These are phyloP conservation scores for Catocala sponsa DNA, from an alignment of 2,888 invertebrate genomes.

Conservation along the genomic window DNA sequence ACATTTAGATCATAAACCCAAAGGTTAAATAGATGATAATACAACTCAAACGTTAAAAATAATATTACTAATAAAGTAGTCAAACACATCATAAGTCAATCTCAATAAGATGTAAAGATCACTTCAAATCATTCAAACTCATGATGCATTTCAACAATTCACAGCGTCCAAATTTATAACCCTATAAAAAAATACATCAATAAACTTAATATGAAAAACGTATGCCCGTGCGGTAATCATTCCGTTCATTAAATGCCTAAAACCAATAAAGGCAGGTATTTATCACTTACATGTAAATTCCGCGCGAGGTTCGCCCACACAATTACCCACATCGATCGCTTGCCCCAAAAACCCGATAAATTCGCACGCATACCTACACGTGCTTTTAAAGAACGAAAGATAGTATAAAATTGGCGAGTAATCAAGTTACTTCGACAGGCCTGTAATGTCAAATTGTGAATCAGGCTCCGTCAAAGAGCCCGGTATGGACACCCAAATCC, in stretches of 20 bases:
- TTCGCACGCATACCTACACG: slow-evolving; percentile 34
- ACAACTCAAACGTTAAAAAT: too few relatives aligned
- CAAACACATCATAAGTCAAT: too few relatives aligned
- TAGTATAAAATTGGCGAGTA: slow-evolving; percentile 76
- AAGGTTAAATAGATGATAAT: too few relatives aligned
- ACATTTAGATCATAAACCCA: too few relatives aligned
- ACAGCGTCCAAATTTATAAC: not conserved
- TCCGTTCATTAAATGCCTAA: slow-evolving; percentile 16
- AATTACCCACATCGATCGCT: slow-evolving; percentile 22
- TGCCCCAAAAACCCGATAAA: slow-evolving; percentile 38
- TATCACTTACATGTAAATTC: slow-evolving; percentile 22
- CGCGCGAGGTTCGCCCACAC: slow-evolving; percentile 14
- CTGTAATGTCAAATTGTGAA: slow-evolving; percentile 80
- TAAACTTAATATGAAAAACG: not conserved
- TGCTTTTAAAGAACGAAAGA: slow-evolving; percentile 54
- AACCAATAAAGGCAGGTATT: slow-evolving; percentile 18
- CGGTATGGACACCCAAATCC: slow-evolving; percentile 77
- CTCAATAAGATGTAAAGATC: too few relatives aligned
- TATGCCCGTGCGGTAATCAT: slow-evolving; percentile 9
- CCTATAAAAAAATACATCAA: too few relatives aligned
- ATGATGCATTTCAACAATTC: not conserved
- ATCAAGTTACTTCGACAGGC: slow-evolving; percentile 76
- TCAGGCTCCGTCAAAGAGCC: slow-evolving; percentile 77
- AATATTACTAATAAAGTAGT: too few relatives aligned
- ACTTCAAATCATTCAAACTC: too few relatives aligned